A percentile compares a stretch with the other conserved stretches of the same genome.
Conservation (phyloP, 2,797 vertebrate genomes). For the Gorsachius magnificus region DNA sequence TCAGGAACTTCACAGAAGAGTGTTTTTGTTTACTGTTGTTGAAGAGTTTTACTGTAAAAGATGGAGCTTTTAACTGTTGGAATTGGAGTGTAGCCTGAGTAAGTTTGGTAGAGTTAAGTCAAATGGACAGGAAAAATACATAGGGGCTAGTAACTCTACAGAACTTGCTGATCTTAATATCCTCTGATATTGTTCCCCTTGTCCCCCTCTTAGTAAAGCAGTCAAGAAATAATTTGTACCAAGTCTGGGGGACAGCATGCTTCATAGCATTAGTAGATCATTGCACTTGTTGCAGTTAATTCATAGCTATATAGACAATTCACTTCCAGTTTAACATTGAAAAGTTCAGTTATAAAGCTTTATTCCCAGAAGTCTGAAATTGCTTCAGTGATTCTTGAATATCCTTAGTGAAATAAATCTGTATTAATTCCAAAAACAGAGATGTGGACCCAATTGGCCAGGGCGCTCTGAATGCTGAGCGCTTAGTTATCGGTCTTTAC, state of each 20-base stretch:
- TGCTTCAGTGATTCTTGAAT: background rate
- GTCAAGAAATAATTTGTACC: background rate
- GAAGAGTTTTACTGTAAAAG: too few species aligned
- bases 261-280: background rate
- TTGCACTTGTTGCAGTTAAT: background rate
- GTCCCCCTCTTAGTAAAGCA: background rate
- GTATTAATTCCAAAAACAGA: background rate
- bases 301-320: background rate
- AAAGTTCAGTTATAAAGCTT: background rate
- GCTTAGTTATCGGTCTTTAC: background rate
- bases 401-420: background rate
- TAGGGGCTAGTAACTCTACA: background rate
- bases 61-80: background rate
- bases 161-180: background rate
- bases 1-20: background rate
- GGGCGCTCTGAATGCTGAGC: background rate
- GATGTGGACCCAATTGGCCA: fast-evolving
- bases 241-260: background rate
- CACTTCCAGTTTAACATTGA: background rate
- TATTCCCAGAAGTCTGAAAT: background rate
- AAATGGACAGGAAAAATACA: background rate
- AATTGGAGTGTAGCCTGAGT: background rate
- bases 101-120: background rate
- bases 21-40: too few species aligned
- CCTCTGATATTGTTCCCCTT: background rate